Conservation (phyloP, 2,113 vertebrate species). For the Boulengeromyrus knoepffleri region DNA sequence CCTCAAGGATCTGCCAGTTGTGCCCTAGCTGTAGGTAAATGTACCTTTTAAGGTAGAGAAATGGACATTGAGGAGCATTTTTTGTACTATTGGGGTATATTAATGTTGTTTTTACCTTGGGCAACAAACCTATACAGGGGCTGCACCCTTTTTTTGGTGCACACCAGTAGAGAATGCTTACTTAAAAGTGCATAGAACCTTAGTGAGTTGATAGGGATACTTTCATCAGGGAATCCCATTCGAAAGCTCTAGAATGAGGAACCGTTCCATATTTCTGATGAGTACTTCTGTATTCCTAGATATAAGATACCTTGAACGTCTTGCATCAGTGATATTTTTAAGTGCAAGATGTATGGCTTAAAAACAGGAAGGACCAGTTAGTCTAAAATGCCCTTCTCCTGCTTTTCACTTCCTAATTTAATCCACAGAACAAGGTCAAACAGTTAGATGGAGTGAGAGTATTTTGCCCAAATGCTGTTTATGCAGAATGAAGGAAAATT, state of each 20-base stretch:
- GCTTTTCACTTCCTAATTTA: slow-evolving; percentile 6
- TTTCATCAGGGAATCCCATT: not conserved
- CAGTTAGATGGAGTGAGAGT: not conserved
- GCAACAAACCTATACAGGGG: not conserved
- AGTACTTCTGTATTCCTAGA: slow-evolving; percentile 4
- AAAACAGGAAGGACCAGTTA: not conserved
- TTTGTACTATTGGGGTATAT: not conserved
- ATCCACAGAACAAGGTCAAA: not conserved
- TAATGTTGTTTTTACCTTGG: not conserved
- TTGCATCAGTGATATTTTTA: not conserved
- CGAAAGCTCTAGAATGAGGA: not conserved
- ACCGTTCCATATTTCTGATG: not conserved
- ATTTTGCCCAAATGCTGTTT: not conserved
- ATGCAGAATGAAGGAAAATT: not conserved
- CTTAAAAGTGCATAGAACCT: not conserved
- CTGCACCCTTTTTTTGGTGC: not conserved
- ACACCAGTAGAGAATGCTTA: not conserved
- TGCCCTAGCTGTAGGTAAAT: not conserved
- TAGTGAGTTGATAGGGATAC: not conserved
- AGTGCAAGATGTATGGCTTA: not conserved
- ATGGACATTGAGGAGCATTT: not conserved
- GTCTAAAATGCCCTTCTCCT: not conserved
- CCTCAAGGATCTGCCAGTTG: not conserved
- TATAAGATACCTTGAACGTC: not conserved
- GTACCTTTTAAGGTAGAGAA: not conserved